A percentile compares a stretch with the other conserved stretches of the same genome.
Conservation (phyloP, 2,113 vertebrate genomes). For the Carassius carassius region DNA sequence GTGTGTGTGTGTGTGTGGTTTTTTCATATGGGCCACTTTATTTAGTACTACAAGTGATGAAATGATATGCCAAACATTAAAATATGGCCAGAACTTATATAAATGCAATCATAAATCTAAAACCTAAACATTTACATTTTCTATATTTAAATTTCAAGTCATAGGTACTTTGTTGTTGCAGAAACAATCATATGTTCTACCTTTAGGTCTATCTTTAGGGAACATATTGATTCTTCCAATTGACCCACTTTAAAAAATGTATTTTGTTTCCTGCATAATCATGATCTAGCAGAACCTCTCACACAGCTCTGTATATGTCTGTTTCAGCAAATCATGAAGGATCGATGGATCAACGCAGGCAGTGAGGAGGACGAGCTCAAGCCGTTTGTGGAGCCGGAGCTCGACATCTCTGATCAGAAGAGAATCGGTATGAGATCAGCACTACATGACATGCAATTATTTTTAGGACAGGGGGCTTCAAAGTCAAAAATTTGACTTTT, state of each 20-base stretch:
- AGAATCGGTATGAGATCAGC: conserved; percentile 77
- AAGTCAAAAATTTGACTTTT: background rate
- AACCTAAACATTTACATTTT: background rate
- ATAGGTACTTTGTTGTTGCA: background rate
- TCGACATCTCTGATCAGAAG: conserved; percentile 82
- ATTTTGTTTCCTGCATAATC: background rate
- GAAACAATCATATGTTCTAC: background rate
- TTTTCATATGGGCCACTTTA: background rate
- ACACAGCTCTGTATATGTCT: background rate
- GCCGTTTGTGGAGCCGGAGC: conserved; percentile 83
- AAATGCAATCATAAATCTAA: background rate
- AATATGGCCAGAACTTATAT: background rate
- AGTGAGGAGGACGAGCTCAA: conserved; percentile 85
- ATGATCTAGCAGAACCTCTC: background rate
- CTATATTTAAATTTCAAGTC: background rate
- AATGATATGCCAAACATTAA: background rate
- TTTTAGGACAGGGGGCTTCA: background rate
- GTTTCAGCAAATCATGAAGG: conserved; percentile 94
- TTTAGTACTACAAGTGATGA: background rate
- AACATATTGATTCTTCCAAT: background rate
- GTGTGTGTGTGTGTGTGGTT: no score
- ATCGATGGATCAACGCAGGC: conserved; percentile 92
- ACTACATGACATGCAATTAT: background rate
- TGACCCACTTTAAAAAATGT: conserved; percentile 17
- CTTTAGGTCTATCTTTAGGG: background rate